phyloP scores from a whole-genome alignment of 37 sponge, comb jelly and placozoan genomes.

The Crambe crambe region DNA sequence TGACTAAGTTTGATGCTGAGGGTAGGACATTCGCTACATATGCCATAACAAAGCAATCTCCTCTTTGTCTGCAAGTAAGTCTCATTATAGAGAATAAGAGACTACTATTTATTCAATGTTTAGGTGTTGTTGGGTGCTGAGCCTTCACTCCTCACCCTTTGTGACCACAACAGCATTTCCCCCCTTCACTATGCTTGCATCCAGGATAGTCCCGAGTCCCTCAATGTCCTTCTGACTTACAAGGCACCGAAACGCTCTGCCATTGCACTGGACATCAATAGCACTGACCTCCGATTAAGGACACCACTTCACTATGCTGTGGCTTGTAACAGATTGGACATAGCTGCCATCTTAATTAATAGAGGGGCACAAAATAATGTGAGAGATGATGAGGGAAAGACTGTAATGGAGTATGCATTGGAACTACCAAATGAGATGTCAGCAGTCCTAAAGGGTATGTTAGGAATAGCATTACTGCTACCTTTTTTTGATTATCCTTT shows the following conservation, averaged over 20 bases:
- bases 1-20: constrained; percentile 12
- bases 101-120: background rate
- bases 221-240: constrained; percentile 18
- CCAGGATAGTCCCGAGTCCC: background rate
- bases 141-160: constrained; percentile 11
- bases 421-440: constrained; percentile 5
- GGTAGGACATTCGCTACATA: constrained; percentile 58
- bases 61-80: constrained; percentile 29
- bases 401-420: constrained; percentile 33
- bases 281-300: background rate
- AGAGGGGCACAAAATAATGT: constrained; percentile 15
- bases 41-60: constrained; percentile 24
- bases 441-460: constrained; percentile 5
- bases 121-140: constrained; percentile 24
- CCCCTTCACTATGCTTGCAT: constrained; percentile 57
- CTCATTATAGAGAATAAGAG: too few relatives aligned
- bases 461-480: background rate
- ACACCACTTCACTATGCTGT: constrained; percentile 56
- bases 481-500: too few relatives aligned
- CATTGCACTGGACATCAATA: background rate
- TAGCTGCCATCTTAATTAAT: background rate
- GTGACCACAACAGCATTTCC: constrained; percentile 22
- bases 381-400: constrained; percentile 43
- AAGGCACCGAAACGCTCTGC: background rate
- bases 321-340: constrained; percentile 10